Base-by-base conservation (phyloP, 2,888 invertebrate genomes). In the Gastrophysa polygoni region DNA sequence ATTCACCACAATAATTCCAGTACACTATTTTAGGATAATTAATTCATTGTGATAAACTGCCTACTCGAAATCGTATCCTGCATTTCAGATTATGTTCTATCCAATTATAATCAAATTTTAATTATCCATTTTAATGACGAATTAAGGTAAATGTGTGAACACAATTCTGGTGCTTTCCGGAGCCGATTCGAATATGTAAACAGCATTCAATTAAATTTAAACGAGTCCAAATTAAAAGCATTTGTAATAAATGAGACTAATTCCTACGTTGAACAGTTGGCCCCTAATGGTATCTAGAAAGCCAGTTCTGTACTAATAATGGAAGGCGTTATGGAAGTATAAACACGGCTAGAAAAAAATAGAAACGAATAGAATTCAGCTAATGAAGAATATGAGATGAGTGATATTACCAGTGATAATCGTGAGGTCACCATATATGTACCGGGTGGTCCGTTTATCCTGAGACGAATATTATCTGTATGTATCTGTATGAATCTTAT, bases 151-250 rank as follows among this genome's bases (percentile, higher is more conserved):
- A 54, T 54, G 54, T 54, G 54, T 54, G 54, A 54, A 54, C 54
- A 54, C 54, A 54, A 21, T 17, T 43, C 16, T 54, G 44, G 43
- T 54, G 44, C 54, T 21, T 43, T 54, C 43, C 38, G 43, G 34
- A 54, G 54, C 54, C 21, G 14, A 24, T 34, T 17, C 58, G 44
- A 59, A 59, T 29, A 50, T 59, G 52, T 57, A 59, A 63, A 63
- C 50, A 48, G 47, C 29, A 38, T 59, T 59, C 57, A 64, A 64
- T 60, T 60, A 60, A 64, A 64, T 64, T 54, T 58, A 60, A 64
- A 57, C 57, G 57, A 60, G 24, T 46, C 21, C 34, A 34, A 63
- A 64, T 60, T 60, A 57, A 60, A 63, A 55, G 6, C 55, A 32
- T 51, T 38, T 38, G 50, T 57, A 55, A 52, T 38, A 28, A 56